These are phyloP conservation scores for Manis crassicaudata DNA, from an alignment of 2,797 vertebrate genomes.

Conservation along the genomic window DNA sequence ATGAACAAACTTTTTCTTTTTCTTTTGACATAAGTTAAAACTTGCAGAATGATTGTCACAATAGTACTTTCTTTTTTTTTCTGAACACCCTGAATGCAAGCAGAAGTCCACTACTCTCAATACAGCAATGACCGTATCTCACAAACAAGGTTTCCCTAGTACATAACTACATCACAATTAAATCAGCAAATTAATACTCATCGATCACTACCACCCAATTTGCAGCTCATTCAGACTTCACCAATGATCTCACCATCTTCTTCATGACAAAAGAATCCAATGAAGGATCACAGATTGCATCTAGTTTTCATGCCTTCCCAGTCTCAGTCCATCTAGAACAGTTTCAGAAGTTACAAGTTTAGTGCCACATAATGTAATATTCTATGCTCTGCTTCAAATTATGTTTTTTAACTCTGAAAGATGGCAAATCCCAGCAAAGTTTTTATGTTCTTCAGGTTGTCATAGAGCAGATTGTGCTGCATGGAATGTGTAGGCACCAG, in stretches of 20 bases:
- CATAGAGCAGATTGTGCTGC: background rate
- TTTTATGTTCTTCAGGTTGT: background rate
- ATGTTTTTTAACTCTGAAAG: background rate
- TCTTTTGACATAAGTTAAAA: background rate
- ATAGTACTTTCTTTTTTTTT: background rate
- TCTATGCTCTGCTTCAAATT: background rate
- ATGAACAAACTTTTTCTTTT: background rate
- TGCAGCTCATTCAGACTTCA: background rate
- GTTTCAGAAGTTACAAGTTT: background rate
- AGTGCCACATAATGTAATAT: background rate
- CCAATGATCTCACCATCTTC: background rate
- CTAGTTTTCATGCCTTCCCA: background rate
- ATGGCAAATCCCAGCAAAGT: background rate
- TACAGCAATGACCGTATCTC: background rate
- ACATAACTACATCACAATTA: background rate
- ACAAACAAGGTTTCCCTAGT: background rate
- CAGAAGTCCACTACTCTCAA: background rate
- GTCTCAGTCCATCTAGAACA: background rate
- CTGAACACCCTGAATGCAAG: background rate
- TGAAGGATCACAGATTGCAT: accelerated
- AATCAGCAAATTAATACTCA: background rate
- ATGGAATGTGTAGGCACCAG: background rate
- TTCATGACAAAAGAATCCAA: background rate
- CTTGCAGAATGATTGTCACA: background rate
- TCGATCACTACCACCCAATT: background rate